Evolutionary conservation across 2,113 vertebrate genomes (phyloP), one percentile per base, ranked within the genome.

Genomic region (Vicugna pacos): DNA sequence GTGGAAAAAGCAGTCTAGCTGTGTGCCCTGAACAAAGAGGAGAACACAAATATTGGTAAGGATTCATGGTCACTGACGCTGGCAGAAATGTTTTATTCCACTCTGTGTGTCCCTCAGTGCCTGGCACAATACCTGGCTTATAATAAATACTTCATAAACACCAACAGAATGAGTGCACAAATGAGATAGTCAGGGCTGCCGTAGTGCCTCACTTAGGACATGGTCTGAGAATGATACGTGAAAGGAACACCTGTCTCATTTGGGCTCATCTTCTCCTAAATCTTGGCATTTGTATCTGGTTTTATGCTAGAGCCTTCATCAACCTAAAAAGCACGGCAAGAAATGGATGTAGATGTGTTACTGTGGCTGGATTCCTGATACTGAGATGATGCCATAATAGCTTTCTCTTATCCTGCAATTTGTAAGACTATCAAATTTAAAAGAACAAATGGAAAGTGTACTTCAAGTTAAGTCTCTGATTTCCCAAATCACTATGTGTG

Each of bases 361-460:
- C 15, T 88, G 38, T 54, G 52, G 8, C 38, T 93, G 19, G 15
- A 58, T 92, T 83, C 38, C 73, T 80, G 70, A 90, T 65, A 75
- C 8, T 64, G 72, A 75, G 22, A 83, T 38, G 58, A 80, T 52
- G 35, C 60, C 6, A 75, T 28, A 67, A 50, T 5, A 88, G 52
- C 22, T 83, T 67, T 81, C 52, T 64, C 38, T 84, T 90, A 58
- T 32, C 38, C 11, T 90, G 79, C 60, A 79, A 87, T 87, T 62
- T 92, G 32, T 75, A 82, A 79, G 56, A 32, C 54, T 72, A 75
- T 64, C 48, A 79, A 81, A 62, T 79, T 81, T 80, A 92, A 93
- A 72, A 86, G 46, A 88, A 84, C 8, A 96, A 94, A 81, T 84
- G 84, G 22, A 75, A 96, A 91, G 20, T 82, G 22, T 73, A 64